phyloP scores from a whole-genome alignment of 2,113 vertebrate genomes.

The Crotophaga sulcirostris region DNA sequence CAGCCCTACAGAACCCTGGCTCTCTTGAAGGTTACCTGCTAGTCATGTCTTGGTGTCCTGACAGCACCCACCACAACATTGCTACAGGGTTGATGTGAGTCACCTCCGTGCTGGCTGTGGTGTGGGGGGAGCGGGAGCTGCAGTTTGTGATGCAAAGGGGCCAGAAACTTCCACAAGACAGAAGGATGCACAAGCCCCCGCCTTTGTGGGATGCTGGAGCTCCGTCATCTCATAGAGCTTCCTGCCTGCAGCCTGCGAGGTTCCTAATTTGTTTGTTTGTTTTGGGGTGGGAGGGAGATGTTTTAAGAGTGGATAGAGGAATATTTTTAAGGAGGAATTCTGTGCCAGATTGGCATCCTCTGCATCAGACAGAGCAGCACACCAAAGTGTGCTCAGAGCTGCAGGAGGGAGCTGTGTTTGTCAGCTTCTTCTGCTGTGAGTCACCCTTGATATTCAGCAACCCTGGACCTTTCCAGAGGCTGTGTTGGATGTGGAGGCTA shows the following conservation, averaged over 20 bases:
- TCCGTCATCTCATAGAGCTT: neutral
- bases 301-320: neutral
- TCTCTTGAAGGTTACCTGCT: neutral
- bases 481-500: accelerated
- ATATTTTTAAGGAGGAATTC: neutral
- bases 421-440: neutral
- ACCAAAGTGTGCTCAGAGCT: neutral
- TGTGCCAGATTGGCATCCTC: neutral
- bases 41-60: accelerated
- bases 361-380: neutral
- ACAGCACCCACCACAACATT: neutral
- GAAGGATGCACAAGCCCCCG: neutral
- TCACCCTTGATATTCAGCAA: neutral
- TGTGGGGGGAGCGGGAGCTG: neutral
- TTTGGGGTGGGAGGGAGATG: neutral
- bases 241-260: neutral
- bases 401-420: neutral
- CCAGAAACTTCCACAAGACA: neutral
- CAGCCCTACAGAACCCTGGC: neutral
- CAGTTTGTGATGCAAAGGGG: neutral
- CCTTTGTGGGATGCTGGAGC: neutral
- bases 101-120: accelerated
- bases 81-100: neutral
- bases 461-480: neutral
- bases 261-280: slow-evolving; percentile 27